A percentile compares a stretch with the other conserved stretches of the same genome.
Conservation (phyloP, 2,888 invertebrate species). For the Leptothorax acervorum region DNA sequence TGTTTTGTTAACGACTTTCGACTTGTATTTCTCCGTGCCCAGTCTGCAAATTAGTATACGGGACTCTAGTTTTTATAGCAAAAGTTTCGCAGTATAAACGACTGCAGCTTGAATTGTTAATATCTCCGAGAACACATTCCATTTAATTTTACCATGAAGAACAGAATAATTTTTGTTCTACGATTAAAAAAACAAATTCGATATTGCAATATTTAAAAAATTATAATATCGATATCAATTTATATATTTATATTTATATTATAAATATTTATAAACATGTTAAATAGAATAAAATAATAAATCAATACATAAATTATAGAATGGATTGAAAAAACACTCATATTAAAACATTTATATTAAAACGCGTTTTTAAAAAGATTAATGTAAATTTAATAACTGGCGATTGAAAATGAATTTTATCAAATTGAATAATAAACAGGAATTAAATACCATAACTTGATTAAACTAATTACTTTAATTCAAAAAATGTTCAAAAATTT, state of each 20-base stretch:
- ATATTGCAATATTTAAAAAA: neutral
- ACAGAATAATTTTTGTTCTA: neutral
- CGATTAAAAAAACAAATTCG: neutral
- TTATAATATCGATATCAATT: neutral
- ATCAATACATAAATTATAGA: neutral
- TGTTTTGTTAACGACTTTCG: constrained; percentile 94
- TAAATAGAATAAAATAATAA: neutral
- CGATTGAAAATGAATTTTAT: neutral
- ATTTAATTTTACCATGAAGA: neutral
- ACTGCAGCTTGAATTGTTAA: constrained; percentile 17
- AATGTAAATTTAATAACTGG: neutral
- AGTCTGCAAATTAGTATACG: constrained; percentile 88
- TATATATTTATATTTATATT: neutral
- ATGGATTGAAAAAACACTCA: neutral
- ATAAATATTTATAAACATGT: neutral
- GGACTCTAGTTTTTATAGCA: neutral
- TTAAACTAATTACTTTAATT: neutral
- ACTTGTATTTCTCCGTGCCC: constrained; percentile 99
- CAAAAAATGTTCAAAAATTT: neutral
- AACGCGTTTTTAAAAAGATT: neutral
- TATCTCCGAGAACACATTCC: neutral
- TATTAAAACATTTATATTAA: neutral
- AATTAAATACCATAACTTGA: neutral
- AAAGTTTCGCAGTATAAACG: neutral
- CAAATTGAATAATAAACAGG: neutral